phyloP scores from a whole-genome alignment of 1,140 invertebrate genomes.

The Rhyzopertha dominica region DNA sequence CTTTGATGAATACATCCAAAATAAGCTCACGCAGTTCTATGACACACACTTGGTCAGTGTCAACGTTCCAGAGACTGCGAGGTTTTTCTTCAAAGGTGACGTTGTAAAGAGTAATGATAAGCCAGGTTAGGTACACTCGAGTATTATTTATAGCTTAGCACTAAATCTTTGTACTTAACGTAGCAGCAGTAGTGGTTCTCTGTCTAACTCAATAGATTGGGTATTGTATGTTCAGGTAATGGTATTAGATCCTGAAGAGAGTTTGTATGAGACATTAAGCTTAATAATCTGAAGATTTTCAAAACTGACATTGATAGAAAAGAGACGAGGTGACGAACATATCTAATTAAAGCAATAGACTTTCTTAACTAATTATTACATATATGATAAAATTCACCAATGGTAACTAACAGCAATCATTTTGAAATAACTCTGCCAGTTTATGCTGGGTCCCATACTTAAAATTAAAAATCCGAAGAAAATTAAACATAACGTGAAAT shows the following conservation, averaged over 20 bases:
- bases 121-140: not conserved
- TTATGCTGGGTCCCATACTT: too few relatives aligned
- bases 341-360: too few relatives aligned
- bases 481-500: too few relatives aligned
- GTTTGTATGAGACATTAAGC: too few relatives aligned
- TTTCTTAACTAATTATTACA: too few relatives aligned
- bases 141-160: not conserved
- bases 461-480: too few relatives aligned
- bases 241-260: not conserved
- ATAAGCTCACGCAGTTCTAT: conserved; percentile 36
- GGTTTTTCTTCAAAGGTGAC: conserved; percentile 46
- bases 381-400: too few relatives aligned
- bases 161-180: not conserved
- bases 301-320: too few relatives aligned
- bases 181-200: not conserved
- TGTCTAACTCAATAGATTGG: not conserved
- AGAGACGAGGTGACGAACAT: too few relatives aligned
- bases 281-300: too few relatives aligned
- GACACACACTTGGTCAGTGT: conserved; percentile 51
- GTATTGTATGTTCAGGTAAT: not conserved
- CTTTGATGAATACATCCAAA: conserved; percentile 36
- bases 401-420: too few relatives aligned
- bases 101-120: not conserved
- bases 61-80: conserved; percentile 53
- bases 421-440: too few relatives aligned